Percentiles rank a stretch among this genome's conserved stretches.
Evolutionary conservation across 1,140 invertebrate species (phyloP).

Genomic region (Drosophila simulans): DNA sequence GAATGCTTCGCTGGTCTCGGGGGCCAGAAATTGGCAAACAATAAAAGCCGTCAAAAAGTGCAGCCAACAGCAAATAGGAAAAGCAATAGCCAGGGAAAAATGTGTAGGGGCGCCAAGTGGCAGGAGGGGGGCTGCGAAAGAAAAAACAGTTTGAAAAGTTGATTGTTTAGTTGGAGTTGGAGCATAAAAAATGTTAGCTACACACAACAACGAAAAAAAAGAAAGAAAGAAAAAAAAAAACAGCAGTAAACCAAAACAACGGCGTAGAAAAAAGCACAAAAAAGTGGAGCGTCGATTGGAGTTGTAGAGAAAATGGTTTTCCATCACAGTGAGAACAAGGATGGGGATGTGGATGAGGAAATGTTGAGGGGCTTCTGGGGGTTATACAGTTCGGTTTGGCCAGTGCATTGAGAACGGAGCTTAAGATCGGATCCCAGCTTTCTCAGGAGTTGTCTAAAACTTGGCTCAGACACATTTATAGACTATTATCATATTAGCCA

Average conservation of each 20-base stretch:
- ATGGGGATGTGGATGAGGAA: constrained; percentile 7
- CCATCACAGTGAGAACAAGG: constrained; percentile 57
- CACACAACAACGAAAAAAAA: constrained; percentile 44
- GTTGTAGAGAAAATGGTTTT: constrained; percentile 61
- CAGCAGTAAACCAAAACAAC: constrained; percentile 21
- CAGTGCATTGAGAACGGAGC: constrained; percentile 53
- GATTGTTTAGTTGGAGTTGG: constrained; percentile 83
- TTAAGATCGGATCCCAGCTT: constrained; percentile 25
- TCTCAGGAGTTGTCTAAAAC: constrained; percentile 38
- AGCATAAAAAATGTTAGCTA: constrained; percentile 77
- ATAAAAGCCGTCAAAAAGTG: constrained; percentile 83
- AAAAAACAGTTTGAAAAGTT: constrained; percentile 82
- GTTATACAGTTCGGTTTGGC: constrained; percentile 15
- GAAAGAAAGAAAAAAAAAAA: constrained; percentile 18
- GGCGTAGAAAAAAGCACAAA: constrained; percentile 36
- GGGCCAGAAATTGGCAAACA: constrained; percentile 81
- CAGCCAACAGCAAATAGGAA: constrained; percentile 70
- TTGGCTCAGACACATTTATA: constrained; percentile 19
- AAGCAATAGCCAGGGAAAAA: constrained; percentile 48
- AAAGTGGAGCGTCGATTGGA: constrained; percentile 76
- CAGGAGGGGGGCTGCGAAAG: constrained; percentile 14
- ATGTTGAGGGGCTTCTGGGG: constrained; percentile 5
- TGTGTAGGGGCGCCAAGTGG: constrained; percentile 4
- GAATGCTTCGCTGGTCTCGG: constrained; percentile 74
- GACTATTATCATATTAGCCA: constrained; percentile 47